Evolutionary conservation across 2,888 invertebrate genomes (phyloP).

Genomic region (Eristalinus aeneus): DNA sequence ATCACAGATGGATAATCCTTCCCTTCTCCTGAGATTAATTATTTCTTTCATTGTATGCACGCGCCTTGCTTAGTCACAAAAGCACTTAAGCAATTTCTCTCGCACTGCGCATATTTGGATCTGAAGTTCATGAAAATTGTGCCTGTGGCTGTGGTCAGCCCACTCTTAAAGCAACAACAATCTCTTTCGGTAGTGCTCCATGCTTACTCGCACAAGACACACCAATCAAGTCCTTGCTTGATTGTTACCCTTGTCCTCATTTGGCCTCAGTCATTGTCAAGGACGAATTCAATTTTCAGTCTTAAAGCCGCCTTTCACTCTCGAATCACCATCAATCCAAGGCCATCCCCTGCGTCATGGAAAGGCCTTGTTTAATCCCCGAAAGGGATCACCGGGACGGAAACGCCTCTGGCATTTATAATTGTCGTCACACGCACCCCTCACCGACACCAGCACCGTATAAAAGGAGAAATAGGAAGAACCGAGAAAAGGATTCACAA

Average conservation of each 20-base stretch:
- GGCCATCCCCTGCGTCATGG: background rate
- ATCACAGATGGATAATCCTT: background rate
- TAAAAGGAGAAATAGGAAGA: background rate
- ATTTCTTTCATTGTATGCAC: background rate
- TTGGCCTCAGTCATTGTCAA: background rate
- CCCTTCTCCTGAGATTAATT: background rate
- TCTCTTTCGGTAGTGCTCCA: background rate
- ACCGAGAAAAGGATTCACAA: background rate
- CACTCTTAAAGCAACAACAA: background rate
- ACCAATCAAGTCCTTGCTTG: background rate
- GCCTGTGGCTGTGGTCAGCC: background rate
- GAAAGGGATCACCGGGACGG: background rate
- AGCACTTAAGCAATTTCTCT: background rate
- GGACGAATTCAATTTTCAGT: background rate
- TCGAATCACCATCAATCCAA: background rate
- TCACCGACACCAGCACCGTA: background rate
- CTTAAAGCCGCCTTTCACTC: background rate
- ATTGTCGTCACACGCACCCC: constrained; percentile 15
- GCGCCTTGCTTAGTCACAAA: background rate
- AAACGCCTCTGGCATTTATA: background rate
- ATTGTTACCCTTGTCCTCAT: background rate
- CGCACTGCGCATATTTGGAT: background rate
- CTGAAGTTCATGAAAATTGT: background rate
- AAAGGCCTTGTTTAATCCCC: background rate
- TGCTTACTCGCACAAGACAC: background rate